Evolutionary conservation across 2,888 invertebrate species (phyloP), one percentile per base, ranked within the genome.

Genomic region (Eubasilissa splendida): DNA sequence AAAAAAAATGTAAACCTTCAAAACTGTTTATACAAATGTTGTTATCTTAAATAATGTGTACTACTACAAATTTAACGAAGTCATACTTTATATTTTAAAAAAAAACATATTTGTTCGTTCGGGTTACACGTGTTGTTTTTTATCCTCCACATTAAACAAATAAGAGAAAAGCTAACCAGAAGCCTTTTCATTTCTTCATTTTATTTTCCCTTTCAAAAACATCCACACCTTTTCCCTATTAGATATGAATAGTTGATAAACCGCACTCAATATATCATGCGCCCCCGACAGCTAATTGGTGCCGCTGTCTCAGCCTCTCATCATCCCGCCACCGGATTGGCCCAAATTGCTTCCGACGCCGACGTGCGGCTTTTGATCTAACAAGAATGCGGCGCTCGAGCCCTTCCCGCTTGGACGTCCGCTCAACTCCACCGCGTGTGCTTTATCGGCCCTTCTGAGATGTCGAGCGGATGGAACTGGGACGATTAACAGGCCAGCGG

Each of bases 201-300:
- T 42, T 42, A 42, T 42, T 42, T 42, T 42, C 42, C 42, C 42
- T 7, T 42, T 42, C n/a, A 63, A 63, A 63, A 63, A 63, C 33
- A 12, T 63, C n/a, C 63, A 31, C 63, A 63, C 63, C 63, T 63
- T 33, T 12, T 58, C 4, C 11, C 58, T n/a, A n/a, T n/a, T 58
- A 11, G 58, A n/a, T 58, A 58, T 58, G 22, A 63, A 63, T 63
- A 22, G 9, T 63, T 22, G 60, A 63, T 63, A 63, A 58, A 58
- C 58, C 58, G n/a, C n/a, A n/a, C 58, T 2, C 58, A n/a, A 58
- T 58, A 58, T n/a, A 58, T 58, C 58, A 9, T 2, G 22, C 70
- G 31, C 53, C 54, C 22, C 50, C 31, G 70, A 70, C 70, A 70
- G 70, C 70, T 70, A 70, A 70, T 70, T 70, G 70, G 70, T 68